These are phyloP conservation scores for Pristionchus maxplancki DNA, from an alignment of 2,888 invertebrate species.

Conservation along the genomic window DNA sequence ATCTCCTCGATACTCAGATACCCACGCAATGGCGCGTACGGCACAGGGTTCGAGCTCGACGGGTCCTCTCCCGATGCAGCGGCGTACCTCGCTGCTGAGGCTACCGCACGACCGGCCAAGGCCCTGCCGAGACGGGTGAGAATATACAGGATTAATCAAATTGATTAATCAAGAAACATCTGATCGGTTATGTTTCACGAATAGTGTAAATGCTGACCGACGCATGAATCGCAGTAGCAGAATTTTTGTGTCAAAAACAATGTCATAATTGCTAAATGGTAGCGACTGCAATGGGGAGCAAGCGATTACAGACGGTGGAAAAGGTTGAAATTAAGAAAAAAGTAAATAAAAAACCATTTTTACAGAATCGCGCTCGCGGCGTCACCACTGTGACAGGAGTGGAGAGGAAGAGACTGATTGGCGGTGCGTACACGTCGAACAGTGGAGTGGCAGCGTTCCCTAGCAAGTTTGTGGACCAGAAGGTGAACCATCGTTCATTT, in stretches of 20 bases:
- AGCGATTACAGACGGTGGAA: no score
- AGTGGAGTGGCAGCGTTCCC: constrained; percentile 35
- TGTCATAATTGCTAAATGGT: no score
- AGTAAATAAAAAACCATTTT: background rate
- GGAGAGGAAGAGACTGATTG: constrained; percentile 30
- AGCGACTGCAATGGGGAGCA: no score
- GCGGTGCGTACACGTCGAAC: constrained; percentile 21
- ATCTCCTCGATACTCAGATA: background rate
- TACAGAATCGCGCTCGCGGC: constrained; percentile 18
- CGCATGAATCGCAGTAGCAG: background rate
- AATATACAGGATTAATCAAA: background rate
- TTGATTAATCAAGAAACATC: no score
- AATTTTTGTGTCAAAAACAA: no score
- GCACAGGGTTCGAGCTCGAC: constrained; percentile 29
- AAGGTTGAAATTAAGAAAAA: no score
- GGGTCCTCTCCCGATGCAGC: constrained; percentile 26
- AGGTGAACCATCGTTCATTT: no score
- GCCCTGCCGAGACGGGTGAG: constrained; percentile 6
- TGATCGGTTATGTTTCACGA: background rate
- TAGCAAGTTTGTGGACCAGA: constrained; percentile 45
- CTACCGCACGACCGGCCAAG: constrained; percentile 39
- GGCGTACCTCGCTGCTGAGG: background rate
- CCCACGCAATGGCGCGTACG: constrained; percentile 11
- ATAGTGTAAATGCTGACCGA: background rate
- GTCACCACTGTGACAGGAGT: constrained; percentile 24